A percentile compares a stretch with the other conserved stretches of the same genome.
These are phyloP conservation scores for Hyposoter dolosus DNA, from an alignment of 2,888 invertebrate genomes.

Conservation along the genomic window DNA sequence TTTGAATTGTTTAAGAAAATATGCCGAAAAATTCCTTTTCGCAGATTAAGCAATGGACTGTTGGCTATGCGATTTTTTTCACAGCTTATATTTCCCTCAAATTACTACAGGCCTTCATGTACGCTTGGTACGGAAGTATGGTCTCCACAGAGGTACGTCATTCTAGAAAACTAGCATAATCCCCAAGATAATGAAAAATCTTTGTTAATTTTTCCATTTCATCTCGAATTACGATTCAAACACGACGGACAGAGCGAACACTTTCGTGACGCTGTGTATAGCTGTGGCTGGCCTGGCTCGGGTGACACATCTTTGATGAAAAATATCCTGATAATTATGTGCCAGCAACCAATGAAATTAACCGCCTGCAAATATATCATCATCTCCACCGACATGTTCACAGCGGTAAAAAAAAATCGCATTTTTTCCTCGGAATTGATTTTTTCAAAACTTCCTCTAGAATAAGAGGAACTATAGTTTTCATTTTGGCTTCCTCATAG, in stretches of 20 bases:
- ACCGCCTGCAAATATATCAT: constrained; percentile 70
- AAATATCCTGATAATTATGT: constrained; percentile 70
- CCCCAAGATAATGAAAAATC: not conserved
- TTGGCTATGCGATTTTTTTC: constrained; percentile 54
- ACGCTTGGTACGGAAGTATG: constrained; percentile 67
- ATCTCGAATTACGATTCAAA: not conserved
- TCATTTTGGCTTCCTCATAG: too few relatives aligned
- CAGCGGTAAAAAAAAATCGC: constrained; percentile 65
- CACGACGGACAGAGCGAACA: constrained; percentile 70
- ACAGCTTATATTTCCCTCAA: constrained; percentile 61
- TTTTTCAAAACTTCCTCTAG: too few relatives aligned
- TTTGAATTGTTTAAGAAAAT: not conserved
- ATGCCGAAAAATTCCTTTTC: not conserved
- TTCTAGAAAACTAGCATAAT: not conserved
- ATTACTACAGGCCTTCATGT: constrained; percentile 65
- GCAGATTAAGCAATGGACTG: constrained; percentile 56
- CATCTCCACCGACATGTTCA: constrained; percentile 74
- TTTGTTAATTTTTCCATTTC: not conserved
- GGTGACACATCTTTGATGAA: constrained; percentile 65
- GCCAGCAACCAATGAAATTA: constrained; percentile 73
- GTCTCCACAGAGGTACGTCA: constrained; percentile 62
- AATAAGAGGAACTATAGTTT: too few relatives aligned
- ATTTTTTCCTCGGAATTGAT: not conserved
- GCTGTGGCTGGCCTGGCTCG: constrained; percentile 70
- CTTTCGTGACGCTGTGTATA: constrained; percentile 72